Conservation (phyloP, 2,888 invertebrate species). For the Maniola hyperantus region DNA sequence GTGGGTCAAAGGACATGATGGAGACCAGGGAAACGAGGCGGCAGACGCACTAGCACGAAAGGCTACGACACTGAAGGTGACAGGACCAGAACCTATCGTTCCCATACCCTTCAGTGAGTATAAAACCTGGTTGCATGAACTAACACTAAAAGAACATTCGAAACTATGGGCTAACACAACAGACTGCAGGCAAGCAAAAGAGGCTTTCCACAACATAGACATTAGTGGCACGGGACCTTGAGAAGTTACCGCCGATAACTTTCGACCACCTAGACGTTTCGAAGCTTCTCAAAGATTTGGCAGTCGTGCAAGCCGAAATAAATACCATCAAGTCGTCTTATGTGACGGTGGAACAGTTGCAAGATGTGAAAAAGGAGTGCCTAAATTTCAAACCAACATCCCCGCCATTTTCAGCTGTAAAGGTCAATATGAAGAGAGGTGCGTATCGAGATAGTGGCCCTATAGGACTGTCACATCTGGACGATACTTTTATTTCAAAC, state of each 20-base stretch:
- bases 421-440: slow-evolving; percentile 20
- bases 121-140: too few species aligned
- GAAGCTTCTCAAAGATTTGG: slow-evolving; percentile 28
- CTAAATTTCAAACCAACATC: background rate
- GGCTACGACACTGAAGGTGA: too few species aligned
- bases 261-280: slow-evolving; percentile 31
- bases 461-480: background rate
- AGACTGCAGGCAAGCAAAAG: too few species aligned
- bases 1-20: too few species aligned
- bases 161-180: too few species aligned
- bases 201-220: too few species aligned
- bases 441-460: slow-evolving; percentile 19
- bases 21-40: too few species aligned
- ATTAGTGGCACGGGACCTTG: slow-evolving; percentile 37
- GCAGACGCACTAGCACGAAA: too few species aligned
- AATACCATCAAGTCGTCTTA: slow-evolving; percentile 21
- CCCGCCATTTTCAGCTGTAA: slow-evolving; percentile 5
- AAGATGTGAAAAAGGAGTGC: slow-evolving; percentile 9
- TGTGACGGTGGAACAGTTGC: slow-evolving; percentile 19
- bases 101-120: too few species aligned
- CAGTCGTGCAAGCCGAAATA: slow-evolving; percentile 15
- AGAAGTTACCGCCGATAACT: slow-evolving; percentile 28
- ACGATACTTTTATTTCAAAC: background rate
- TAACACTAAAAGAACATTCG: too few species aligned
- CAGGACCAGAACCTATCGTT: too few species aligned